A percentile compares a stretch with the other conserved stretches of the same genome.
Evolutionary conservation across 2,797 vertebrate species (phyloP).

Genomic region (Trematomus bernacchii): DNA sequence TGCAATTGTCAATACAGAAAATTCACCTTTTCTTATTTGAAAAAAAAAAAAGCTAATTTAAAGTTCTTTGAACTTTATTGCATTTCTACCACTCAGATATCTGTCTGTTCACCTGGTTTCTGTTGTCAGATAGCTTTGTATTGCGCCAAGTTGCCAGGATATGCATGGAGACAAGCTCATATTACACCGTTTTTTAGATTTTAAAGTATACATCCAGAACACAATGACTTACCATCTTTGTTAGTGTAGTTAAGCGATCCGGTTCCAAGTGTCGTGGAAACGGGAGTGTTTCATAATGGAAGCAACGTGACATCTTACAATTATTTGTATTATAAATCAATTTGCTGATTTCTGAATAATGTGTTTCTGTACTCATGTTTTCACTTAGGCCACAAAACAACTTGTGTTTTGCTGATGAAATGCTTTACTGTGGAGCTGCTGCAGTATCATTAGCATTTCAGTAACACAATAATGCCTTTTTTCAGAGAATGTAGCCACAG

Average conservation of each 20-base stretch:
- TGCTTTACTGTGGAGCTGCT: no score
- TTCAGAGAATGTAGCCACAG: no score
- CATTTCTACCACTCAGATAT: not conserved
- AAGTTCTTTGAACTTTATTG: not conserved
- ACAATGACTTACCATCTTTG: conserved; percentile 37
- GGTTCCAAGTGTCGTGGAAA: conserved; percentile 29
- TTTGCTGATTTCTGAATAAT: not conserved
- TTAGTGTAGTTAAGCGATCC: conserved; percentile 21
- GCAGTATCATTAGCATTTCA: no score
- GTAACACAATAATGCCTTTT: no score
- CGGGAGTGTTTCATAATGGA: not conserved
- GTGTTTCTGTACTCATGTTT: not conserved
- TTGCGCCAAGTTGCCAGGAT: conserved; percentile 28
- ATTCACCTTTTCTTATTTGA: not conserved
- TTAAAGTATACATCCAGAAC: conserved; percentile 31
- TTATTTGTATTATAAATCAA: not conserved
- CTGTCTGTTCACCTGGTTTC: not conserved
- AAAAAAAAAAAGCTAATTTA: not conserved
- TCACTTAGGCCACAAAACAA: not conserved
- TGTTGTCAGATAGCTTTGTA: not conserved
- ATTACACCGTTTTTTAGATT: conserved; percentile 26
- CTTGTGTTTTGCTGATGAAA: not conserved
- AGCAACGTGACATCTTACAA: not conserved
- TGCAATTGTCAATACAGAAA: not conserved
- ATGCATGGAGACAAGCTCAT: conserved; percentile 30